These are phyloP conservation scores for Melanaphis sacchari DNA, from an alignment of 1,140 invertebrate genomes.

Conservation along the genomic window DNA sequence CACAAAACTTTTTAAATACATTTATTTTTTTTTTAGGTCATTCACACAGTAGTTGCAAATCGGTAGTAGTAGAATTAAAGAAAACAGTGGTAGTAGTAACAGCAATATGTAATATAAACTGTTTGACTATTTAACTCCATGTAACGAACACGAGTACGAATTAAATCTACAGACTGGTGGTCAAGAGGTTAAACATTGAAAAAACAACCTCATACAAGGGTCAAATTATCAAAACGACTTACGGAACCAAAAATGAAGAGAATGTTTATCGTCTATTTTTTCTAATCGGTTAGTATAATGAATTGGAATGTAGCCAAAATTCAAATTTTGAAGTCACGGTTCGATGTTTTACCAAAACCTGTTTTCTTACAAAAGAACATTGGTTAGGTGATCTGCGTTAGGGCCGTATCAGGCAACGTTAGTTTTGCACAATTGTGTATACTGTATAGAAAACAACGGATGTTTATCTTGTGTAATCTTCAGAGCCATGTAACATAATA, in stretches of 20 bases:
- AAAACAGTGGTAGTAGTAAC: neutral
- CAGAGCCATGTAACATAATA: neutral
- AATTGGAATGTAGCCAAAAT: conserved; percentile 42
- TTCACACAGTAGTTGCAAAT: neutral
- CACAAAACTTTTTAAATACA: neutral
- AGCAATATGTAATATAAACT: neutral
- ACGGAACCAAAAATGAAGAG: neutral
- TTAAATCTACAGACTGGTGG: neutral
- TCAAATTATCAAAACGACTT: conserved; percentile 24
- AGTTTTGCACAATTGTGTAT: neutral
- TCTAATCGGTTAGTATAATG: neutral
- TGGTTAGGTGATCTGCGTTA: neutral
- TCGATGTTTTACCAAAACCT: neutral
- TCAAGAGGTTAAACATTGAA: neutral
- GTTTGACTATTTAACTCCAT: neutral
- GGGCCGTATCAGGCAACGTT: neutral
- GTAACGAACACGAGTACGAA: neutral
- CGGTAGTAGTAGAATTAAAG: neutral
- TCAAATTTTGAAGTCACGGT: conserved; percentile 15
- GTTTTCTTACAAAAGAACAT: conserved; percentile 37
- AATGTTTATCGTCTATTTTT: neutral
- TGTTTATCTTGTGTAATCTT: neutral
- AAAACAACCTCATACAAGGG: neutral
- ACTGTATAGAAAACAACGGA: neutral
- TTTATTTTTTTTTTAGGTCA: conserved; percentile 25